A percentile compares a stretch with the other conserved stretches of the same genome.
Evolutionary conservation across 1,140 invertebrate genomes (phyloP).

Genomic region (Drosophila neocordata): DNA sequence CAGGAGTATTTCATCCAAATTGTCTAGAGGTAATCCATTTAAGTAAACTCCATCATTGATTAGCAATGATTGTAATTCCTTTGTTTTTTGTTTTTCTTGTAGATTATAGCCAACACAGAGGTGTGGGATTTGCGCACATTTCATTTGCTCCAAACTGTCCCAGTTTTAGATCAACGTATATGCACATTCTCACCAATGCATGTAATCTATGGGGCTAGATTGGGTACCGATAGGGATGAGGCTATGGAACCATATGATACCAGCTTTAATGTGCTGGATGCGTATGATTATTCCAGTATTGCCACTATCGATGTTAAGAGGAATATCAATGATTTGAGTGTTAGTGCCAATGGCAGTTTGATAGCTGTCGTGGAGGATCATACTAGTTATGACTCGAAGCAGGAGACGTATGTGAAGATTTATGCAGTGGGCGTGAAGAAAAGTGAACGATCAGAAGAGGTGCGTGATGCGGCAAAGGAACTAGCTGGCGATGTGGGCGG

Average conservation of each 20-base stretch:
- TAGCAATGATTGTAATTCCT: too few species aligned
- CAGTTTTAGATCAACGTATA: conserved; percentile 94
- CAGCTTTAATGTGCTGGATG: conserved; percentile 97
- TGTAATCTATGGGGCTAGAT: conserved; percentile 85
- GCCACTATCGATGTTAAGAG: conserved; percentile 95
- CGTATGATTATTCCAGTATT: conserved; percentile 96
- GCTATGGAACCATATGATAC: conserved; percentile 84
- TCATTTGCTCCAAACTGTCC: conserved; percentile 96
- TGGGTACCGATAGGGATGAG: conserved; percentile 84
- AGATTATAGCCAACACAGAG: conserved; percentile 92
- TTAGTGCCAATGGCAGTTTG: conserved; percentile 90
- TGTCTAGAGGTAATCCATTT: conserved; percentile 90
- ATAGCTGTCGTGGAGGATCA: conserved; percentile 93
- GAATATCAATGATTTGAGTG: conserved; percentile 90
- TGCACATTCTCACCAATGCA: conserved; percentile 88
- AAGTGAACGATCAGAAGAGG: conserved; percentile 82
- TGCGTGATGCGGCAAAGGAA: conserved; percentile 69
- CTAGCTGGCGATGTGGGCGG: conserved; percentile 49
- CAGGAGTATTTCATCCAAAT: conserved; percentile 98
- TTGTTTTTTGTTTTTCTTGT: not conserved
- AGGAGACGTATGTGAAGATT: conserved; percentile 92
- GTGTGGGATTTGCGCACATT: conserved; percentile 98
- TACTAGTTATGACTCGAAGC: conserved; percentile 88
- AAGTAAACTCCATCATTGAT: too few species aligned
- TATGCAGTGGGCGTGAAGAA: conserved; percentile 87